Evolutionary conservation across 2,797 vertebrate genomes (phyloP).

Genomic region (Hydrocynus forskahlii): DNA sequence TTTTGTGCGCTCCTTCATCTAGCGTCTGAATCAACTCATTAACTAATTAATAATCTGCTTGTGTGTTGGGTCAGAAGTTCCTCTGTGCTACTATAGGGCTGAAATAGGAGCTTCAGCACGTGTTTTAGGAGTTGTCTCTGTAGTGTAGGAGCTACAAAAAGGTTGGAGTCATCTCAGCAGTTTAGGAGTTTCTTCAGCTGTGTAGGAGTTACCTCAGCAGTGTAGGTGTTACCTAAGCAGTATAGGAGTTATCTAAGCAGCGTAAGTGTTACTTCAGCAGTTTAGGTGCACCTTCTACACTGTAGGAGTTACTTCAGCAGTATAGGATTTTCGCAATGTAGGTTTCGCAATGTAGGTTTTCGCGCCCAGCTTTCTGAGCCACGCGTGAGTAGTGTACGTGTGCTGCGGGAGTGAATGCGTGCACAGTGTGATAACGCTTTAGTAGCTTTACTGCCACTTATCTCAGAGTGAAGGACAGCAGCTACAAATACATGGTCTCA

Average conservation of each 20-base stretch:
- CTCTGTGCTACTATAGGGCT: too few species aligned
- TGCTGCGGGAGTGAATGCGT: conserved; percentile 22
- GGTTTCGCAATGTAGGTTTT: too few species aligned
- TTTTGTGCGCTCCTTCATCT: too few species aligned
- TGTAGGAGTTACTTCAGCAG: too few species aligned
- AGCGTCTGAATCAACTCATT: too few species aligned
- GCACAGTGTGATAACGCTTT: conserved; percentile 50
- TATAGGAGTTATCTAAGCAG: background rate
- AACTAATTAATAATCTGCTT: too few species aligned
- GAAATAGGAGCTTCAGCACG: too few species aligned
- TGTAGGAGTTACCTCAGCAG: background rate
- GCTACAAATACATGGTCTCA: background rate
- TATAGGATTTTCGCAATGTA: background rate
- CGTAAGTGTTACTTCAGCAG: background rate
- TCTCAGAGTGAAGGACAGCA: conserved; percentile 39
- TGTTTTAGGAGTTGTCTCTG: background rate
- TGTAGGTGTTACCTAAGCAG: background rate
- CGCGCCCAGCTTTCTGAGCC: background rate
- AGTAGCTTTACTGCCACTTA: conserved; percentile 43
- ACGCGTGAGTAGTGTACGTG: too few species aligned
- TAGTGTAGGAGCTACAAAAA: background rate
- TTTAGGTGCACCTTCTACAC: background rate
- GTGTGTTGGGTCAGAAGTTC: too few species aligned
- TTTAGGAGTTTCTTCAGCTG: background rate
- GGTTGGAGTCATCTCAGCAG: too few species aligned